Evolutionary conservation across 2,888 invertebrate genomes (phyloP).

Genomic region (Cabera pusaria): DNA sequence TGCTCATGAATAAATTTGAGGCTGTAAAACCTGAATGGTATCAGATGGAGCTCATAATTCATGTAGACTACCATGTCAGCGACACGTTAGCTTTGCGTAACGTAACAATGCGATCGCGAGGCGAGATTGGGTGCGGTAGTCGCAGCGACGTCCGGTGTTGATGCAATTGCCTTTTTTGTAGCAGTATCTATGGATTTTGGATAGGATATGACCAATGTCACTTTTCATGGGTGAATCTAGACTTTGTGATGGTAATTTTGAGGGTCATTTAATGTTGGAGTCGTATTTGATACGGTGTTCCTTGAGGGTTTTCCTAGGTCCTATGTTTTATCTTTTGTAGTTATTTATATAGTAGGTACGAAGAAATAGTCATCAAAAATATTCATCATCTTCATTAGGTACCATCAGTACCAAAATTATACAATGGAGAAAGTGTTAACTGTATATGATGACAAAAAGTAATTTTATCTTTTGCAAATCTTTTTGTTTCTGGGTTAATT

Average conservation of each 20-base stretch:
- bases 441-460: no score
- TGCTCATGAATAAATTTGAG: slow-evolving; percentile 21
- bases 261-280: neutral
- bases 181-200: slow-evolving; percentile 22
- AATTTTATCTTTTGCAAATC: no score
- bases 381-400: no score
- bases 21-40: slow-evolving; percentile 27
- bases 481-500: no score
- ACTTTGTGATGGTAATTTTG: slow-evolving; percentile 1
- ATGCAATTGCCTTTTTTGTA: slow-evolving; percentile 50
- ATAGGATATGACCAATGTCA: slow-evolving; percentile 50
- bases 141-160: slow-evolving; percentile 57
- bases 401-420: no score
- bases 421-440: no score
- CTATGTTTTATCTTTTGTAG: neutral
- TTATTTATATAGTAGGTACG: no score
- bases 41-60: slow-evolving; percentile 38
- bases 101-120: slow-evolving; percentile 56
- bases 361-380: no score
- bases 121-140: slow-evolving; percentile 47
- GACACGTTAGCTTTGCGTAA: slow-evolving; percentile 47
- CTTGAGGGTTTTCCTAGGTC: slow-evolving; percentile 12
- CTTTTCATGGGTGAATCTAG: slow-evolving; percentile 4
- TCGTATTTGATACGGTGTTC: slow-evolving; percentile 3
- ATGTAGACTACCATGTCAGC: slow-evolving; percentile 44